Percentiles rank a stretch among this genome's conserved stretches.
Evolutionary conservation across 2,888 invertebrate species (phyloP).

Genomic region (Volucella inanis): DNA sequence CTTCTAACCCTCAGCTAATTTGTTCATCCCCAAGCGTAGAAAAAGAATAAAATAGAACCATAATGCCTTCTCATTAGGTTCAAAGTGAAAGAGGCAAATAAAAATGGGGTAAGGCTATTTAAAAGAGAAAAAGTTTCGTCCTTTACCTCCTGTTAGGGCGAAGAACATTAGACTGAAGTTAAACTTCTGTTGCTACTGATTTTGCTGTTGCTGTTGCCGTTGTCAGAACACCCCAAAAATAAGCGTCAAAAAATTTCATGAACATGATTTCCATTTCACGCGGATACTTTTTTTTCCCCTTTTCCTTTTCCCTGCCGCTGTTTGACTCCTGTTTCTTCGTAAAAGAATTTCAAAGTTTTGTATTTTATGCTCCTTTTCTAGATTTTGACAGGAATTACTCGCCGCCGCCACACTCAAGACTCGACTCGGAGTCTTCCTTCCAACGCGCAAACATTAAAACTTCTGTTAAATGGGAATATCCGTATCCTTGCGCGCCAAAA

Average conservation of each 20-base stretch:
- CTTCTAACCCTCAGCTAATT: neutral
- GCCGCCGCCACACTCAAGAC: neutral
- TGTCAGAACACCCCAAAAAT: constrained; percentile 10
- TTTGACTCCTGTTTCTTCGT: too few relatives aligned
- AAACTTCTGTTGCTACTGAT: too few relatives aligned
- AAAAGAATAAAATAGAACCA: neutral
- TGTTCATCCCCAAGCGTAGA: neutral
- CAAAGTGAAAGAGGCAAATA: constrained; percentile 11
- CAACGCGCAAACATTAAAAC: constrained; percentile 25
- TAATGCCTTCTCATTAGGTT: constrained; percentile 59
- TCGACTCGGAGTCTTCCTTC: constrained; percentile 23
- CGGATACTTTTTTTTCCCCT: constrained; percentile 6
- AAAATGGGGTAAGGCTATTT: constrained; percentile 55
- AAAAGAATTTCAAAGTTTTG: constrained; percentile 15
- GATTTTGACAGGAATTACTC: constrained; percentile 60
- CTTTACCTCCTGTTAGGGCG: neutral
- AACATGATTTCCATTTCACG: constrained; percentile 43
- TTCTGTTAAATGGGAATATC: constrained; percentile 43
- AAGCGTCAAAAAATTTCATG: neutral
- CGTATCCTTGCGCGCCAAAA: neutral
- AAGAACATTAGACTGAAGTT: neutral
- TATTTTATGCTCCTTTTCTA: constrained; percentile 55
- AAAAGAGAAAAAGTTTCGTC: constrained; percentile 60
- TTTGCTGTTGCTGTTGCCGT: neutral
- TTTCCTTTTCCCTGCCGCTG: too few relatives aligned